These are phyloP conservation scores for Pelochelys cantorii DNA, from an alignment of 2,797 vertebrate genomes.

Conservation along the genomic window DNA sequence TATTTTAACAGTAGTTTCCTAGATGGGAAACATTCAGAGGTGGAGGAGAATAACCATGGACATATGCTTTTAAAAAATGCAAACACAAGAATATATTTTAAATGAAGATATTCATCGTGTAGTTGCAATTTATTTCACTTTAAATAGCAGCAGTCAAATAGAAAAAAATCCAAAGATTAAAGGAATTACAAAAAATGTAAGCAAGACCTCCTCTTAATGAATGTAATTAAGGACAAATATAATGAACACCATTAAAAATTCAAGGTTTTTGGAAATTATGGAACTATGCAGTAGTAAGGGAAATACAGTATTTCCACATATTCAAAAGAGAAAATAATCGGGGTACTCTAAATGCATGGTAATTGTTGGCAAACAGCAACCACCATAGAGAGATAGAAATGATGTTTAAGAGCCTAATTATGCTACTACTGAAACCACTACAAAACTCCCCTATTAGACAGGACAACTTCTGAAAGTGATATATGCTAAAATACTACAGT, in stretches of 20 bases:
- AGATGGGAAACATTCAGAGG: constrained; percentile 39
- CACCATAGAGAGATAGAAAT: not conserved
- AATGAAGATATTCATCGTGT: constrained; percentile 10
- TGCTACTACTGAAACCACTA: not conserved
- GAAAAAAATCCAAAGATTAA: not conserved
- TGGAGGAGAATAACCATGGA: constrained; percentile 8
- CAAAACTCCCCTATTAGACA: not conserved
- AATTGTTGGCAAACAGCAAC: not conserved
- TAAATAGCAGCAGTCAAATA: not conserved
- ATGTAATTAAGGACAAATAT: not conserved
- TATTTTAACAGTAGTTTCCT: constrained; percentile 53
- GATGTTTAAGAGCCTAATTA: not conserved
- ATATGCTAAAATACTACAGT: fast-evolving
- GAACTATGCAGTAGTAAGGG: not conserved
- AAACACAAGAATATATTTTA: constrained; percentile 8
- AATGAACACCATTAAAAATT: not conserved
- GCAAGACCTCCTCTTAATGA: not conserved
- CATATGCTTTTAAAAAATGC: constrained; percentile 39
- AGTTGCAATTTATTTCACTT: constrained; percentile 18
- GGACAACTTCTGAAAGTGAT: not conserved
- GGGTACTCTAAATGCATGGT: not conserved
- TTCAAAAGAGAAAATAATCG: fast-evolving
- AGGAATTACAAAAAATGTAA: not conserved
- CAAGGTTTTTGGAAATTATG: not conserved
- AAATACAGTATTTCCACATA: not conserved